phyloP scores from a whole-genome alignment of 2,888 invertebrate species.

The Diarsia brunnea region DNA sequence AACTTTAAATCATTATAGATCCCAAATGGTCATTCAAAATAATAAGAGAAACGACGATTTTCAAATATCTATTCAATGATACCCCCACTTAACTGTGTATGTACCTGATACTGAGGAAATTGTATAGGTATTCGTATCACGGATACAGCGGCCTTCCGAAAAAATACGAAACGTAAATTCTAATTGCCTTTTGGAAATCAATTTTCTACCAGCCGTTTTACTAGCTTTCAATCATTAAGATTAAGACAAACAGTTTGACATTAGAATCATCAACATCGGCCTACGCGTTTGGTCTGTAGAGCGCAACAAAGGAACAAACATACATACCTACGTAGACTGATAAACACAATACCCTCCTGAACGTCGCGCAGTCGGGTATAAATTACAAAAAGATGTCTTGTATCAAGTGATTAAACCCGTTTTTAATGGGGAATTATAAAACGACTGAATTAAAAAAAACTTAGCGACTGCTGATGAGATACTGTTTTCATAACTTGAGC shows the following conservation, averaged over 20 bases:
- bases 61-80: no score
- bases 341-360: background rate
- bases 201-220: constrained; percentile 10
- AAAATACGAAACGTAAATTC: constrained; percentile 22
- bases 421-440: no score
- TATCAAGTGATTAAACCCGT: background rate
- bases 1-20: no score
- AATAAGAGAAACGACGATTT: no score
- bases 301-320: background rate
- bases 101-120: background rate
- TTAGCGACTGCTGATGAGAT: no score
- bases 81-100: background rate
- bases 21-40: no score
- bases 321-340: background rate
- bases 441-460: no score
- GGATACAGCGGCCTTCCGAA: background rate
- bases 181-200: constrained; percentile 5
- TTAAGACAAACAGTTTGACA: background rate
- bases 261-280: background rate
- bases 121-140: constrained; percentile 11
- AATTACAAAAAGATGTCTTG: background rate
- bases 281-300: background rate
- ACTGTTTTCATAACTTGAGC: no score
- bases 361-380: background rate
- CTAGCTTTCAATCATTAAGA: background rate